Evolutionary conservation across 2,888 invertebrate genomes (phyloP).

Genomic region (Saturnia japonica): DNA sequence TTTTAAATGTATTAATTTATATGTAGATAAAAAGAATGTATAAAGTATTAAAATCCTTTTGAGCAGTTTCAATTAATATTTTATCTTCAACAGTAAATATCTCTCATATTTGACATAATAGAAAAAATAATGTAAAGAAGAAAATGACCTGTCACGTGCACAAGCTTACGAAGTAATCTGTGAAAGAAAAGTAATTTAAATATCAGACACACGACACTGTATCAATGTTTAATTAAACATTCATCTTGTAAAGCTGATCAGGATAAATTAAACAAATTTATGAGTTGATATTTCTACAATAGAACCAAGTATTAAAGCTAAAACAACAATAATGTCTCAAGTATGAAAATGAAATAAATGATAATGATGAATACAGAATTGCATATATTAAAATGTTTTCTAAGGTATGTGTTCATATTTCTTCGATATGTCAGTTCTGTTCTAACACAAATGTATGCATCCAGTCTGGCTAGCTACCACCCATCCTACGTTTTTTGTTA

Average conservation of each 20-base stretch:
- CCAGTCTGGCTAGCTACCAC: too few species aligned
- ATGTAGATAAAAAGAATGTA: too few species aligned
- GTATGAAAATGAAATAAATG: neutral
- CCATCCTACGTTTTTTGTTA: too few species aligned
- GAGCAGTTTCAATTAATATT: neutral
- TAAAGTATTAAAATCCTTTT: too few species aligned
- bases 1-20: too few species aligned
- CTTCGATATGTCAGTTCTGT: neutral
- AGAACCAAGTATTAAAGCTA: neutral
- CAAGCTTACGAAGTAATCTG: neutral
- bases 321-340: neutral
- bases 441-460: too few species aligned
- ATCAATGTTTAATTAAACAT: neutral
- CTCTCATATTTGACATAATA: neutral
- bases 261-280: neutral
- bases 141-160: neutral
- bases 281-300: neutral
- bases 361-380: conserved; percentile 9
- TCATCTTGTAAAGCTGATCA: neutral
- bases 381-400: neutral
- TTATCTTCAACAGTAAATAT: neutral
- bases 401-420: conserved; percentile 8
- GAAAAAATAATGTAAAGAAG: neutral
- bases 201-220: neutral
- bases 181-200: neutral